Evolutionary conservation across 1,140 invertebrate species (phyloP).

Genomic region (Metopolophium dirhodum): DNA sequence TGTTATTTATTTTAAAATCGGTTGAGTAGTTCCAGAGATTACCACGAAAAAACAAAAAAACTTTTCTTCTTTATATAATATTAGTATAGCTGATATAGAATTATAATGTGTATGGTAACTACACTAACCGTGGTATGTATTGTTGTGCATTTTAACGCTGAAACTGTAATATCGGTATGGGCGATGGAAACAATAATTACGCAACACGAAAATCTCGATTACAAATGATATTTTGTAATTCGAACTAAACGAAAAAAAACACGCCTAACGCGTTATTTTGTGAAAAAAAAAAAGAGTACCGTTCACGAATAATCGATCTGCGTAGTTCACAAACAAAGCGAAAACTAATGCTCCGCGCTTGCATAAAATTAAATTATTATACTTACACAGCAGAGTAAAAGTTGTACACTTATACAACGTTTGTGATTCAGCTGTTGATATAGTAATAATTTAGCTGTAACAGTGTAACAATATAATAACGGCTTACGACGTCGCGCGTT

Average conservation of each 20-base stretch:
- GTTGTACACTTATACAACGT: neutral
- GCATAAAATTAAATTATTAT: neutral
- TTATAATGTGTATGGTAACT: too few species aligned
- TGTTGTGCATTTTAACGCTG: neutral
- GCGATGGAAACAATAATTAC: neutral
- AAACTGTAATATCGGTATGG: neutral
- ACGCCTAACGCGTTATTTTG: neutral
- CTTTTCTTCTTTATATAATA: too few species aligned
- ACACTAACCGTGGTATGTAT: neutral
- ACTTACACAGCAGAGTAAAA: neutral
- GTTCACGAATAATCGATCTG: constrained; percentile 3
- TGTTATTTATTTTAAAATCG: too few species aligned
- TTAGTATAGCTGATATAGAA: neutral
- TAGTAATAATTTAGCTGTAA: neutral
- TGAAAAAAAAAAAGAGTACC: neutral
- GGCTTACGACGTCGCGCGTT: neutral
- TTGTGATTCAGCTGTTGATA: neutral
- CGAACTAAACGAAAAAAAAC: neutral
- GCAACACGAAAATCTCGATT: neutral
- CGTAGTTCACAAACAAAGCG: neutral
- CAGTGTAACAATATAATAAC: neutral
- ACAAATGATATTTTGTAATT: neutral
- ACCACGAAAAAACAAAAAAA: too few species aligned
- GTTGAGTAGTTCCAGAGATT: too few species aligned
- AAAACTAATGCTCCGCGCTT: neutral